Percentiles rank a stretch among this genome's conserved stretches.
Conservation (phyloP, 2,797 vertebrate genomes). For the Lophius americanus region DNA sequence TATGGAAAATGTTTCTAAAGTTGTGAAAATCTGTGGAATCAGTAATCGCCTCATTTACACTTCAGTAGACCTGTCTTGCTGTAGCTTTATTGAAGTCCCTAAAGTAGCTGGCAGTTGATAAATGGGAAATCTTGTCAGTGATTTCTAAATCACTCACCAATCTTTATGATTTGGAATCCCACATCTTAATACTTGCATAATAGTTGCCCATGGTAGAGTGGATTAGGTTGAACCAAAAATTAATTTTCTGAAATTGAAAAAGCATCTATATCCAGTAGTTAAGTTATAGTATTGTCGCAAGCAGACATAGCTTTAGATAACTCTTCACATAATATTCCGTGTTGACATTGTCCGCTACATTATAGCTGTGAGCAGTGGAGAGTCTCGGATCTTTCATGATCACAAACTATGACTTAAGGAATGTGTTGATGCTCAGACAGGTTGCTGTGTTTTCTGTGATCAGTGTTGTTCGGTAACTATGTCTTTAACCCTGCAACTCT, state of each 20-base stretch:
- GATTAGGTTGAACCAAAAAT: neutral
- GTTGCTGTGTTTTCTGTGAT: constrained; percentile 52
- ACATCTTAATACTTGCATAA: constrained; percentile 6
- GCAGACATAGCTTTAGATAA: constrained; percentile 61
- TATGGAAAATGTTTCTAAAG: neutral
- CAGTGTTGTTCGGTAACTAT: constrained; percentile 50
- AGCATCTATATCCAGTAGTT: constrained; percentile 26
- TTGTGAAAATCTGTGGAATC: neutral
- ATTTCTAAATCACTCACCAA: constrained; percentile 18
- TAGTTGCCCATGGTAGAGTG: neutral
- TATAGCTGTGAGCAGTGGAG: constrained; percentile 55
- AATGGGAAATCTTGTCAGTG: constrained; percentile 8
- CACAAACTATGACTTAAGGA: constrained; percentile 45
- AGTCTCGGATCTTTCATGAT: constrained; percentile 43
- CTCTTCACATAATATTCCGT: constrained; percentile 73
- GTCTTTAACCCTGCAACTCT: constrained; percentile 20
- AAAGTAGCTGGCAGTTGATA: constrained; percentile 13
- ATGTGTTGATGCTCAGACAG: constrained; percentile 56
- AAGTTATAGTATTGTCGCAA: constrained; percentile 38
- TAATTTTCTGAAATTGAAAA: constrained; percentile 9
- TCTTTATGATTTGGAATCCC: neutral
- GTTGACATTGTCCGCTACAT: constrained; percentile 45
- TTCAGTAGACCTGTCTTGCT: neutral
- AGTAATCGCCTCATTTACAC: constrained; percentile 3
- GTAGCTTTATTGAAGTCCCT: neutral